Conservation (phyloP, 1,140 invertebrate genomes). For the Drosophila triauraria region DNA sequence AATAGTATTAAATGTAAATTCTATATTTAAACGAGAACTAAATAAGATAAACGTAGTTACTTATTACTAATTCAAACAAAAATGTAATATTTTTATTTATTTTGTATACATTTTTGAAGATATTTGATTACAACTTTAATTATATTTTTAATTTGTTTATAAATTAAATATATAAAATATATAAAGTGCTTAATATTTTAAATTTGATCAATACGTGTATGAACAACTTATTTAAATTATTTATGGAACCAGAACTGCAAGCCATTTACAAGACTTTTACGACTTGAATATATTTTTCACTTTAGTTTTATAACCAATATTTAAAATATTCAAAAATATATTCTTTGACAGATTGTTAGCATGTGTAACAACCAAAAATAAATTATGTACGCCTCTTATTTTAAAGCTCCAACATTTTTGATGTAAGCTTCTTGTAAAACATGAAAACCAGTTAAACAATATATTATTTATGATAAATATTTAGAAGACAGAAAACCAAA, state of each 20-base stretch:
- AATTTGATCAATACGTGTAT: no score
- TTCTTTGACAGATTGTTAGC: background rate
- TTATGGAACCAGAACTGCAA: no score
- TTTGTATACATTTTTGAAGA: background rate
- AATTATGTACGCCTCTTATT: background rate
- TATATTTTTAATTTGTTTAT: background rate
- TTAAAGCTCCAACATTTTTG: background rate
- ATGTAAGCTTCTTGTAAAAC: conserved; percentile 6
- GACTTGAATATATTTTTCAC: background rate
- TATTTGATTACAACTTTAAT: rapidly evolving
- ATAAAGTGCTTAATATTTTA: no score
- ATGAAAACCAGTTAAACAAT: background rate
- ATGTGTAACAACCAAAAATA: background rate
- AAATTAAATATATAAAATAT: no score
- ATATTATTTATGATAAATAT: no score
- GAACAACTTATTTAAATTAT: no score
- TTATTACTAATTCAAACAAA: no score
- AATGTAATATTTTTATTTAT: no score
- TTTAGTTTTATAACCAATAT: background rate
- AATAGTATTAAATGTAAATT: background rate
- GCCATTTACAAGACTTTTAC: background rate
- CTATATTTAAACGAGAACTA: background rate
- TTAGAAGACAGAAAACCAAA: background rate
- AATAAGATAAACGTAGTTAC: no score
- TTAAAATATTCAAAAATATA: background rate